A percentile compares a stretch with the other conserved stretches of the same genome.
Conservation (phyloP, 2,797 vertebrate species). For the Chanos chanos region DNA sequence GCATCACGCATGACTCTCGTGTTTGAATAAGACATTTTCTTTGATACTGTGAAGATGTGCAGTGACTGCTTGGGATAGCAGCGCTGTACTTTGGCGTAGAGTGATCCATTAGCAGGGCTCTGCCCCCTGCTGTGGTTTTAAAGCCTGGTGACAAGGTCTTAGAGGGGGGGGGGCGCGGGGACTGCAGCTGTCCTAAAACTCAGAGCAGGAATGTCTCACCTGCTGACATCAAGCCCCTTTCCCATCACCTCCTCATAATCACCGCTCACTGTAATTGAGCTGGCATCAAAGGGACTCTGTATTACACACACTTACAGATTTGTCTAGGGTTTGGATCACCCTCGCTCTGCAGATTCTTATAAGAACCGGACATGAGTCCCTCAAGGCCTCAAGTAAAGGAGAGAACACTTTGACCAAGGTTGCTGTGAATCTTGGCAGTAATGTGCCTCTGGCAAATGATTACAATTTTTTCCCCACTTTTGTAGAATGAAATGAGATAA, state of each 20-base stretch:
- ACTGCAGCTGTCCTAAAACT: slow-evolving; percentile 1
- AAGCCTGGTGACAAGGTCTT: neutral
- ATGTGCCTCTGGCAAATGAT: slow-evolving; percentile 5
- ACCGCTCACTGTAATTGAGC: too few species aligned
- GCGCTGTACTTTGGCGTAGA: neutral
- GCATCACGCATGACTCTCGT: slow-evolving; percentile 47
- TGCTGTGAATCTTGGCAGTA: neutral
- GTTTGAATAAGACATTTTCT: slow-evolving; percentile 45
- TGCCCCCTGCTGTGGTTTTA: slow-evolving; percentile 1
- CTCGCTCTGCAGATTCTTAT: neutral
- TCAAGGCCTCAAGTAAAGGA: neutral
- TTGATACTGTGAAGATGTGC: slow-evolving; percentile 63
- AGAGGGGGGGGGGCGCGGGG: neutral
- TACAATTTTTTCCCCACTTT: neutral
- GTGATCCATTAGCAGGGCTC: neutral
- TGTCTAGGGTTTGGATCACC: neutral
- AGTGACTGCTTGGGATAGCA: slow-evolving; percentile 13
- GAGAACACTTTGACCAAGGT: neutral
- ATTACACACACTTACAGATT: neutral
- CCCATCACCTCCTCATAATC: neutral
- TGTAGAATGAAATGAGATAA: neutral
- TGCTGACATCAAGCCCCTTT: neutral
- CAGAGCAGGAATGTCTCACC: neutral
- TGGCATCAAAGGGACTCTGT: neutral
- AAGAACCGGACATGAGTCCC: neutral